These are phyloP conservation scores for Loxodonta africana DNA, from an alignment of 2,113 vertebrate genomes.

Conservation along the genomic window DNA sequence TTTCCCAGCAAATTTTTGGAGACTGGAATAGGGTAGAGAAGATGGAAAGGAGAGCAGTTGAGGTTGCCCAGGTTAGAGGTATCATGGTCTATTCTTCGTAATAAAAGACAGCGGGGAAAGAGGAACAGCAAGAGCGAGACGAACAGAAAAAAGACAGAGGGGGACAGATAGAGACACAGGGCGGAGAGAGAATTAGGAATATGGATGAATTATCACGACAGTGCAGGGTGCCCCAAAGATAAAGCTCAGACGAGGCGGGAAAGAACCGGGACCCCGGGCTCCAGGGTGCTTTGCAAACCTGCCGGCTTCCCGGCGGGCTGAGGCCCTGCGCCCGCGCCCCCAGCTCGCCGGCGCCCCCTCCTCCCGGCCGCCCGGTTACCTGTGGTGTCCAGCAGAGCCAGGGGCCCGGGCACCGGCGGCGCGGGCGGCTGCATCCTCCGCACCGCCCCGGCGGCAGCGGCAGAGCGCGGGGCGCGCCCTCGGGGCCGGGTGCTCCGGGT, in stretches of 20 bases:
- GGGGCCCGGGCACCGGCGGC: slow-evolving; percentile 60
- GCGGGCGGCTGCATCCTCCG: slow-evolving; percentile 53
- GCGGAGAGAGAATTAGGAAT: no score
- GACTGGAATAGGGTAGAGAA: neutral
- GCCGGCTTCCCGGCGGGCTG: neutral
- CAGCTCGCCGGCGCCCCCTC: no score
- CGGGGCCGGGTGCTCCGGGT: accelerated
- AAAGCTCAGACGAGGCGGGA: neutral
- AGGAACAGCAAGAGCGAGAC: neutral
- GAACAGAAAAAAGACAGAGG: neutral
- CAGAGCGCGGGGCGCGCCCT: neutral
- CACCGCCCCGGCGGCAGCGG: accelerated
- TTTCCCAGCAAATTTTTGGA: neutral
- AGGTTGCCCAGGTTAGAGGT: accelerated
- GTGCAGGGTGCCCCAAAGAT: accelerated
- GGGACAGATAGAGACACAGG: neutral
- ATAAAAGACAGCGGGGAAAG: accelerated
- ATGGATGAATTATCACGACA: no score
- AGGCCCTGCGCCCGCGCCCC: no score
- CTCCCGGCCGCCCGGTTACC: slow-evolving; percentile 76
- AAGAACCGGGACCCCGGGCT: neutral
- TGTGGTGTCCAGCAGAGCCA: slow-evolving; percentile 83
- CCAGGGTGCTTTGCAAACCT: neutral
- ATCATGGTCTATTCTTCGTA: neutral
- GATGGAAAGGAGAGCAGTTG: accelerated